Evolutionary conservation across 2,113 vertebrate species (phyloP).

Genomic region (Columba livia): DNA sequence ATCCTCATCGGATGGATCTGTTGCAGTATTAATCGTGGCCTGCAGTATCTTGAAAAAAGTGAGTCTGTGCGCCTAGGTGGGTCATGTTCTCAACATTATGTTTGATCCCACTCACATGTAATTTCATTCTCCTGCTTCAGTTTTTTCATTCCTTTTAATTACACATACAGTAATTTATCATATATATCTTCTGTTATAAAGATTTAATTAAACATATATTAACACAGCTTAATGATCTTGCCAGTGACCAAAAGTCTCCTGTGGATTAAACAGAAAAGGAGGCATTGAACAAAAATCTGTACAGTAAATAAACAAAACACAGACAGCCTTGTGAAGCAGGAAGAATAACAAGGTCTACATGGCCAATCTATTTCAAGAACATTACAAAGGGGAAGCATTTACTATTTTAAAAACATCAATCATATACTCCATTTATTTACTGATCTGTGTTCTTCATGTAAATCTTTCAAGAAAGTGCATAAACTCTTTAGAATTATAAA

Average conservation of each 20-base stretch:
- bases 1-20: not conserved
- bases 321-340: slow-evolving; percentile 56
- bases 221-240: slow-evolving; percentile 26
- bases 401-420: slow-evolving; percentile 76
- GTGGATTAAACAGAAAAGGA: slow-evolving; percentile 58
- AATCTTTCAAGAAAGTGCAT: slow-evolving; percentile 62
- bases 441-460: slow-evolving; percentile 65
- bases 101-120: not conserved
- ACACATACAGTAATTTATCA: not conserved
- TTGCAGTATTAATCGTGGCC: not conserved
- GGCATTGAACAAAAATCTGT: slow-evolving; percentile 61
- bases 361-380: slow-evolving; percentile 58
- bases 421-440: slow-evolving; percentile 74
- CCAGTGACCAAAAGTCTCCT: slow-evolving; percentile 34
- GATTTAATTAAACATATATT: slow-evolving; percentile 43
- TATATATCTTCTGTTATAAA: not conserved
- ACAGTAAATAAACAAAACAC: slow-evolving; percentile 71
- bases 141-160: slow-evolving; percentile 15
- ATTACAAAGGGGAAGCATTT: slow-evolving; percentile 73
- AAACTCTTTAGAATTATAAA: slow-evolving; percentile 64
- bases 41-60: not conserved
- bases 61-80: not conserved
- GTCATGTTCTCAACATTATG: not conserved
- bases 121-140: not conserved
- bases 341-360: slow-evolving; percentile 67